Conservation (phyloP, 1,140 invertebrate genomes). For the Brachionus asplanchnoidis region DNA sequence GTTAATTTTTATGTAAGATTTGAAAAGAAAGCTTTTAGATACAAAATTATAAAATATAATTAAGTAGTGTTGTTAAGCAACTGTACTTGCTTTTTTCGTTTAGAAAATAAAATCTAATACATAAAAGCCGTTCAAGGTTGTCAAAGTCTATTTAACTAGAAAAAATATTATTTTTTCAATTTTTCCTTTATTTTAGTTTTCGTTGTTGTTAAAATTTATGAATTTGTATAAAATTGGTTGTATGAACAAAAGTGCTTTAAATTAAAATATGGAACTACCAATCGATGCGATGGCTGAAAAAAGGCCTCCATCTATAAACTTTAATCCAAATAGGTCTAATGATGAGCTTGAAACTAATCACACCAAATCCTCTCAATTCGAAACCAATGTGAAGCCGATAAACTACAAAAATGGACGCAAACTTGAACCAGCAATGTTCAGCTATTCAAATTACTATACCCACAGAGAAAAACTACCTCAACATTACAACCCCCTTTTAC, state of each 20-base stretch:
- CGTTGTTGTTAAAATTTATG: not conserved
- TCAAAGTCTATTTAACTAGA: not conserved
- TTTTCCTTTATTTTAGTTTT: not conserved
- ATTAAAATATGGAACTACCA: not conserved
- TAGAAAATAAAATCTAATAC: not conserved
- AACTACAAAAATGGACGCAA: constrained; percentile 37
- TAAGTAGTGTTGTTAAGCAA: not conserved
- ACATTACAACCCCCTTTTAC: constrained; percentile 20
- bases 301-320: constrained; percentile 1
- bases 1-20: not conserved
- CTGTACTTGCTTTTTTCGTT: constrained; percentile 7
- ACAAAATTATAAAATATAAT: not conserved
- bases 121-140: constrained; percentile 29
- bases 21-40: not conserved
- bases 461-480: constrained; percentile 18
- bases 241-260: not conserved
- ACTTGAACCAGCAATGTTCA: constrained; percentile 10
- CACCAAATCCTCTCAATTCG: not conserved
- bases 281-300: not conserved
- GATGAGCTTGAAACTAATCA: not conserved
- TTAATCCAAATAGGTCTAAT: not conserved
- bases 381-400: not conserved
- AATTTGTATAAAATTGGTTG: not conserved
- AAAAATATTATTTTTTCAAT: not conserved
- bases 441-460: constrained; percentile 19